phyloP scores from a whole-genome alignment of 2,113 vertebrate species.

The Aldabrachelys gigantea region DNA sequence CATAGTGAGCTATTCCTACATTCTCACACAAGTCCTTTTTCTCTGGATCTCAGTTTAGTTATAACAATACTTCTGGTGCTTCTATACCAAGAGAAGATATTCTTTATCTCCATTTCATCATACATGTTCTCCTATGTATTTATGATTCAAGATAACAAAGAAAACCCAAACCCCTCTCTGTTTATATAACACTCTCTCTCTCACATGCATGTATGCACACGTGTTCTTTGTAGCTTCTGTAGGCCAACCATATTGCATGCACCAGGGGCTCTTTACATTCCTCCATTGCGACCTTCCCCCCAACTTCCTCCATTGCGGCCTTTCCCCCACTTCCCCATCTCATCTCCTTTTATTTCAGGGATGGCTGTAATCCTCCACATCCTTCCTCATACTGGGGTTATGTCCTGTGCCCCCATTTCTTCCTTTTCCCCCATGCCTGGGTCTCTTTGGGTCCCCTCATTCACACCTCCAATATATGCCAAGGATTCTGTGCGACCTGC shows the following conservation, averaged over 20 bases:
- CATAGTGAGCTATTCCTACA: not conserved
- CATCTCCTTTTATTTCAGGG: not conserved
- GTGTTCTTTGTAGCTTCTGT: not conserved
- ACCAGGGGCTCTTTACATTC: not conserved
- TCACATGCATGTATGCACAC: rapidly evolving
- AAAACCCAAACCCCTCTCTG: too few species aligned
- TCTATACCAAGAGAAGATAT: not conserved
- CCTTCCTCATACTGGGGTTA: not conserved
- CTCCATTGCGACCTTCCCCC: not conserved
- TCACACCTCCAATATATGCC: not conserved
- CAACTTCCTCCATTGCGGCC: not conserved
- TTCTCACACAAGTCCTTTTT: not conserved
- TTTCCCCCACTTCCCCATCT: not conserved
- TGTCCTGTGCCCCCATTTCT: not conserved
- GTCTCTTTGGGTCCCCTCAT: not conserved
- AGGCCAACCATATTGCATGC: not conserved
- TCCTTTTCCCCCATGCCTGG: not conserved
- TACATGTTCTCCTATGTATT: not conserved
- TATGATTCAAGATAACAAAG: rapidly evolving
- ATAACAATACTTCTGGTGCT: not conserved
- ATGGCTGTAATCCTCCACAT: not conserved
- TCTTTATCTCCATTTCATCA: not conserved
- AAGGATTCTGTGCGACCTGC: not conserved
- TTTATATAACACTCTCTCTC: not conserved
- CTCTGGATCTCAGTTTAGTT: not conserved